Evolutionary conservation across 30 jellyfish, hydroid and myxozoan species (phyloP), one percentile per base, ranked within the genome.

Genomic region (Pelagia noctiluca): DNA sequence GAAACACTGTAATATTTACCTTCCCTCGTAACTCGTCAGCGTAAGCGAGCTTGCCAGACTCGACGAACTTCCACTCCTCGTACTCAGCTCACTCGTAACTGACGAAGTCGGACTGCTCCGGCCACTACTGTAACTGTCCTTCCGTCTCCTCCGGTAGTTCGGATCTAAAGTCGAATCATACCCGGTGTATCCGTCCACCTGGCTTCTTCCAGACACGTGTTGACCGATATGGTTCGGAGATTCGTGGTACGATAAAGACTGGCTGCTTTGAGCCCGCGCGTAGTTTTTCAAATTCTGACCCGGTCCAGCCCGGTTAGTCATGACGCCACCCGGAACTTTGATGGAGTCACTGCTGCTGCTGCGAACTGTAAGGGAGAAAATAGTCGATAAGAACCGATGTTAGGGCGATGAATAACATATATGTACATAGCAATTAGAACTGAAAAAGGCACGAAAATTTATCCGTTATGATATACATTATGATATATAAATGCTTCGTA

Each of bases 81-180:
- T 75, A 83, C 96, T 87, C 46, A 85, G 63, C 35, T 77, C 96
- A 75, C 98, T 92, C 42, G 91, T 89, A 25, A 86, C 84, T 0
- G 98, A 92, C 33, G 98, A 92, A 31, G 97, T 88, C n/a, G 98
- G 98, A 76, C 98, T 92, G 68, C 96, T 86, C 35, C 97, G 76
- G 1, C 98, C 98, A 81, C 96, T 73, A 32, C 98, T 96, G 60
- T 64, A 75, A 30, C 97, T 92, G 63, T 75, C 88, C 49, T 74
- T 70, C 57, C 95, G 83, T 46, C 84, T 23, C 35, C 68, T 82
- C 16, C 84, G 34, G 67, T 71, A 67, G 0, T 75, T 82, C 21
- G 73, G 31, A 48, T 82, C 92, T 12, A 48, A 33, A 21, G 37
- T 69, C 38, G 76, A 69, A 47, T 82, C 92, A 34, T 82, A 82